A percentile compares a stretch with the other conserved stretches of the same genome.
phyloP scores from a whole-genome alignment of 1,140 invertebrate species.

The Pseudomyrmex cubaensis region DNA sequence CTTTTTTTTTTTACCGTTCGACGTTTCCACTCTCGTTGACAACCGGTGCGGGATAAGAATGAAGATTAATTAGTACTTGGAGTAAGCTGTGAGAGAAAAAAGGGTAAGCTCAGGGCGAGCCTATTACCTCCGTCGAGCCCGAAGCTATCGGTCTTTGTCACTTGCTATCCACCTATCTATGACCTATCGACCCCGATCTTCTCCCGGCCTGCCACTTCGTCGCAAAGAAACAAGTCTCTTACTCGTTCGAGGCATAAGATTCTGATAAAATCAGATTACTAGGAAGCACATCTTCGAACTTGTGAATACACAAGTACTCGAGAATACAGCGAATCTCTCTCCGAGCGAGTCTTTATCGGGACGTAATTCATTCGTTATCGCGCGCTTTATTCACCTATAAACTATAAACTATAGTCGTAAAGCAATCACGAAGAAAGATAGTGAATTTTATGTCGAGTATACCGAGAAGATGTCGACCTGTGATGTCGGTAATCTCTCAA shows the following conservation, averaged over 20 bases:
- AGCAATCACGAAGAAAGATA: not conserved
- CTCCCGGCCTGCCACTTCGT: slow-evolving; percentile 19
- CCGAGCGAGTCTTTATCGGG: not conserved
- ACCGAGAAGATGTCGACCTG: not conserved
- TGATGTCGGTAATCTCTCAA: not conserved
- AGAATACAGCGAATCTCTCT: not conserved
- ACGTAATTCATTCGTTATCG: not conserved
- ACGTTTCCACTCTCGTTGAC: not conserved
- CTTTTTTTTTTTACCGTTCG: not conserved
- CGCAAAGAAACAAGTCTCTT: not conserved
- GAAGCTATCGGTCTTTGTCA: slow-evolving; percentile 52
- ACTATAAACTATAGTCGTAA: slow-evolving; percentile 18
- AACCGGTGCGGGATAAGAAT: not conserved
- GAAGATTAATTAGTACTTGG: slow-evolving; percentile 44
- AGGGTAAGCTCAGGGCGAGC: not conserved
- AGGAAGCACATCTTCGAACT: not conserved
- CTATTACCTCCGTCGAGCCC: slow-evolving; percentile 26
- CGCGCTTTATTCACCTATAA: not conserved
- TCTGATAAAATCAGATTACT: slow-evolving; percentile 27
- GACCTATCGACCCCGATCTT: slow-evolving; percentile 48
- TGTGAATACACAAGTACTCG: not conserved
- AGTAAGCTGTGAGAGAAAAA: not conserved
- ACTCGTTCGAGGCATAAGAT: slow-evolving; percentile 15
- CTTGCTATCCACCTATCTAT: slow-evolving; percentile 15
- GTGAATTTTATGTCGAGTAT: not conserved